These are phyloP conservation scores for Erythrocercus mccallii DNA, from an alignment of 2,113 vertebrate genomes.

Conservation along the genomic window DNA sequence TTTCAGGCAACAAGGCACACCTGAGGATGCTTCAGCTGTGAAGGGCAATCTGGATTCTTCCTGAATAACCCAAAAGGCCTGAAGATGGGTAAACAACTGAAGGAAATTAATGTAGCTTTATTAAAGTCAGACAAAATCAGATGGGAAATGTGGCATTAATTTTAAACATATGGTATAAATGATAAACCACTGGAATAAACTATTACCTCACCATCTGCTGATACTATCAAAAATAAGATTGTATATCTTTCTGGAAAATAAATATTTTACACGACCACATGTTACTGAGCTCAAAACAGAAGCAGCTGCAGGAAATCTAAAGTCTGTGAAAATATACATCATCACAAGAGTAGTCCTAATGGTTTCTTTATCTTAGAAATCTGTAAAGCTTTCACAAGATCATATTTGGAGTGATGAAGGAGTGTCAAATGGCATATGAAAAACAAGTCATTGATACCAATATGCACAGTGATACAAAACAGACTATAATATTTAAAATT, in stretches of 20 bases:
- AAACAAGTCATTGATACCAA: background rate
- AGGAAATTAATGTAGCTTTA: background rate
- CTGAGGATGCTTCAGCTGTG: background rate
- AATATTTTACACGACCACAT: conserved; percentile 41
- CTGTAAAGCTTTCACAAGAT: background rate
- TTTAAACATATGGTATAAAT: conserved; percentile 39
- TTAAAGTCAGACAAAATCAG: conserved; percentile 13
- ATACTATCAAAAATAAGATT: conserved; percentile 22
- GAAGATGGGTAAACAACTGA: background rate
- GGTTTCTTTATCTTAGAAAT: background rate
- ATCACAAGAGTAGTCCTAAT: background rate
- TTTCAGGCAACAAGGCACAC: background rate
- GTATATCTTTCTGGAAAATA: conserved; percentile 37
- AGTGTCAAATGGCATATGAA: background rate
- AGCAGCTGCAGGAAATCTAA: conserved; percentile 11
- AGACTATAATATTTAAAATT: background rate
- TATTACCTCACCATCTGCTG: conserved; percentile 32
- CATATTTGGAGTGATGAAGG: background rate
- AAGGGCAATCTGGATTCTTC: background rate
- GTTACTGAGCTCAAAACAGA: conserved; percentile 23
- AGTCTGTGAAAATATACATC: background rate
- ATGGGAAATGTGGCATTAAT: conserved; percentile 31
- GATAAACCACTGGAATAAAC: conserved; percentile 57
- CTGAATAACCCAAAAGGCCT: background rate
- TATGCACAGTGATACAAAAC: background rate